These are phyloP conservation scores for Erebia aethiops DNA, from an alignment of 2,888 invertebrate genomes.

Conservation along the genomic window DNA sequence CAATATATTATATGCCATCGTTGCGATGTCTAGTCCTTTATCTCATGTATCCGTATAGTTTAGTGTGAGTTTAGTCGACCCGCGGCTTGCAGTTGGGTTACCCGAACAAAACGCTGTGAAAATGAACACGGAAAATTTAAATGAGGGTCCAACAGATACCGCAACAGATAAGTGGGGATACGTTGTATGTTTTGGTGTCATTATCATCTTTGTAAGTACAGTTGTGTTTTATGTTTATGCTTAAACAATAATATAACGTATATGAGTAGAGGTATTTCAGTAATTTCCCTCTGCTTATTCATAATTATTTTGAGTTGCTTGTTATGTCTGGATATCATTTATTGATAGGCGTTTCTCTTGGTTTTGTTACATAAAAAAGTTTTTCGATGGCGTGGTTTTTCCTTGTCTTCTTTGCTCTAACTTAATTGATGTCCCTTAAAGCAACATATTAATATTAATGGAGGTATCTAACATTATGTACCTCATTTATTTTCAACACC, in stretches of 20 bases:
- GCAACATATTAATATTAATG: neutral
- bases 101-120: constrained; percentile 19
- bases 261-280: neutral
- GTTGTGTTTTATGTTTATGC: neutral
- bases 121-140: constrained; percentile 34
- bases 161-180: constrained; percentile 83
- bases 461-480: neutral
- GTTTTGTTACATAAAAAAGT: neutral
- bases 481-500: neutral
- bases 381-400: neutral
- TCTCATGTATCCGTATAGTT: constrained; percentile 28
- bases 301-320: neutral
- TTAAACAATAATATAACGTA: neutral
- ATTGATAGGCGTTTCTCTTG: neutral
- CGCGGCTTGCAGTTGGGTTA: constrained; percentile 12
- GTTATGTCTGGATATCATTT: neutral
- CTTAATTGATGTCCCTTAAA: too few species aligned
- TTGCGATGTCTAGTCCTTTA: constrained; percentile 22
- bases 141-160: constrained; percentile 35
- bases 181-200: constrained; percentile 84
- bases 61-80: constrained; percentile 25
- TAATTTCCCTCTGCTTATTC: neutral
- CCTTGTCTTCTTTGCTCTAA: neutral
- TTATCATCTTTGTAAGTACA: constrained; percentile 85
- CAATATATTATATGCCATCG: neutral